Evolutionary conservation across 2,797 vertebrate genomes (phyloP), one percentile per base, ranked within the genome.

Genomic region (Gambusia yucatana): DNA sequence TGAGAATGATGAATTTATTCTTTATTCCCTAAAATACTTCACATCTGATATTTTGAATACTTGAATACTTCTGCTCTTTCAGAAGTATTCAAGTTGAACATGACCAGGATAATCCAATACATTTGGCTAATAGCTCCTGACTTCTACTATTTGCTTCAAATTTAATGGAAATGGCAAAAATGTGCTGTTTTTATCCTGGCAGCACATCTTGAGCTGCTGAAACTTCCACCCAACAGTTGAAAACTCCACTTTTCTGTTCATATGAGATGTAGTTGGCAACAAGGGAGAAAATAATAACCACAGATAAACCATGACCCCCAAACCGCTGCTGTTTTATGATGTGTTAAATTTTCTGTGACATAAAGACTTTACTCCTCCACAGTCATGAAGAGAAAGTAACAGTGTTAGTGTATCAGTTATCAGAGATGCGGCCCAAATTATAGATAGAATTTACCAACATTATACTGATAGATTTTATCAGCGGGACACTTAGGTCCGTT

Each of bases 301-400:
- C 80, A 84, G 63, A 70, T 86, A 80, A 82, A 75, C 70, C 80
- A 74, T 81, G 39, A 84, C 89, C 77, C 77, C 78, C 80, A 86
- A 85, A 86, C 77, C 47, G 81, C 85, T 77, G 76, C 48, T 86
- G 85, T 72, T 78, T 77, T n/a, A 94, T 90, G 89, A 91, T 79
- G 83, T 93, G 89, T 90, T 90, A 88, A 90, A 90, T 91, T 94
- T 93, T 93, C 91, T 90, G 86, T 94, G 90, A 93, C 93, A 91
- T 88, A 80, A 89, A 88, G 90, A 82, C 39, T 81, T 87, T 36
- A 86, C 82, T 85, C 74, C 67, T 74, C 63, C 59, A 87, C 77
- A 88, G 87, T 87, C 84, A 89, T 73, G 77, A 72, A 17, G 67
- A 78, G 80, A 76, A 92, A 91, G 85, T 88, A 76, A 88, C 52